phyloP scores from a whole-genome alignment of 2,113 vertebrate species.

The Notarius quadriscutis region DNA sequence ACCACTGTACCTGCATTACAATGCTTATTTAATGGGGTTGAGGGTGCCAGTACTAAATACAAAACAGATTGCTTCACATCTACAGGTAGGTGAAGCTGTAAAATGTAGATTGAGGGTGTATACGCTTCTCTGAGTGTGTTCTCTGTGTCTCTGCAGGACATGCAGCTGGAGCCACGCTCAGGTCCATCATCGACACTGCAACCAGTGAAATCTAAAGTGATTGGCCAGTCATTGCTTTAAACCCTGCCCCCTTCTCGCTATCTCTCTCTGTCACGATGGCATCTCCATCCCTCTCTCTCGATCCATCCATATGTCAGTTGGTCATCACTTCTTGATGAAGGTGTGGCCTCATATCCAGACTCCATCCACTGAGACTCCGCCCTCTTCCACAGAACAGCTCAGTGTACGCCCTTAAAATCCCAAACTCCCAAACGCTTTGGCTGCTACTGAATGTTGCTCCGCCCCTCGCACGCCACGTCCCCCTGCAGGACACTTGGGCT shows the following conservation, averaged over 20 bases:
- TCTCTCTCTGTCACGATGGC: slow-evolving; percentile 21
- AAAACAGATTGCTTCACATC: neutral
- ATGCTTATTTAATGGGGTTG: too few species aligned
- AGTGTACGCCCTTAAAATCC: neutral
- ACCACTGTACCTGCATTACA: too few species aligned
- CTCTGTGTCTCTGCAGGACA: slow-evolving; percentile 53
- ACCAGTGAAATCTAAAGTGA: slow-evolving; percentile 43
- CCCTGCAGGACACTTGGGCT: neutral
- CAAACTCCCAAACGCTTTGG: too few species aligned
- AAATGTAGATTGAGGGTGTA: neutral
- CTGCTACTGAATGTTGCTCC: neutral
- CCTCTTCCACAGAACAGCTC: slow-evolving; percentile 34
- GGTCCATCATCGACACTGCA: slow-evolving; percentile 35
- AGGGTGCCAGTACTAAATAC: neutral
- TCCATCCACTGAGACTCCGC: slow-evolving; percentile 10
- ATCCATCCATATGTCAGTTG: slow-evolving; percentile 11
- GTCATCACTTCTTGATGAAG: slow-evolving; percentile 25
- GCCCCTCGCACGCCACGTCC: neutral
- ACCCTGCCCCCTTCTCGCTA: slow-evolving; percentile 27
- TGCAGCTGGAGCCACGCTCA: slow-evolving; percentile 50
- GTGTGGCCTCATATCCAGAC: slow-evolving; percentile 43
- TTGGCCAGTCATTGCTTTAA: slow-evolving; percentile 58
- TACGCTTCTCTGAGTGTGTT: slow-evolving; percentile 13
- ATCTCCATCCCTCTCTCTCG: slow-evolving; percentile 11
- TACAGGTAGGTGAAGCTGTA: neutral